Percentiles rank a stretch among this genome's conserved stretches.
Conservation (phyloP, 1,140 invertebrate species). For the Frieseomelitta varia region DNA sequence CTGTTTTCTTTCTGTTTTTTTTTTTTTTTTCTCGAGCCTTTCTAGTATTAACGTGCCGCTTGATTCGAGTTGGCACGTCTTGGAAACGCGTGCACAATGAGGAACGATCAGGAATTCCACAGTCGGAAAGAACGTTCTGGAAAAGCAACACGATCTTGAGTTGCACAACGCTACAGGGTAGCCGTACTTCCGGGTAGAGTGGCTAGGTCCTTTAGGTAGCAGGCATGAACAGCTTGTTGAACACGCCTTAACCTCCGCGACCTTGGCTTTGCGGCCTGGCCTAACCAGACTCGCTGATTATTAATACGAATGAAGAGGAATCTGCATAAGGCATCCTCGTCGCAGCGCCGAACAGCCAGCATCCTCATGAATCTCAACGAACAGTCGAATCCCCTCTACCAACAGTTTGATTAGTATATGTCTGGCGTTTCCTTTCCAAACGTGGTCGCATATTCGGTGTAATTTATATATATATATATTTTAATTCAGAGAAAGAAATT, state of each 20-base stretch:
- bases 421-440: neutral
- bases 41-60: neutral
- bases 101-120: neutral
- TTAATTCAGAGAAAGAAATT: neutral
- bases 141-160: slow-evolving; percentile 5
- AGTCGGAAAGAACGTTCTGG: neutral
- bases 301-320: slow-evolving; percentile 46
- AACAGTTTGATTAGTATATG: neutral
- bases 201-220: slow-evolving; percentile 32
- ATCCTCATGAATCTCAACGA: slow-evolving; percentile 5
- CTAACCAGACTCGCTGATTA: slow-evolving; percentile 23
- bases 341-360: neutral
- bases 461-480: neutral
- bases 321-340: slow-evolving; percentile 41
- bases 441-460: neutral
- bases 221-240: slow-evolving; percentile 34
- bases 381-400: neutral
- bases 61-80: neutral
- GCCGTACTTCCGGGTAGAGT: slow-evolving; percentile 35
- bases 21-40: too few relatives aligned
- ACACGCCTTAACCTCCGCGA: slow-evolving; percentile 46
- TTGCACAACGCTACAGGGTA: neutral
- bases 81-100: neutral
- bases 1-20: too few relatives aligned
- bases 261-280: slow-evolving; percentile 35